Conservation (phyloP, 1,140 invertebrate genomes). For the Pogonomyrmex barbatus region DNA sequence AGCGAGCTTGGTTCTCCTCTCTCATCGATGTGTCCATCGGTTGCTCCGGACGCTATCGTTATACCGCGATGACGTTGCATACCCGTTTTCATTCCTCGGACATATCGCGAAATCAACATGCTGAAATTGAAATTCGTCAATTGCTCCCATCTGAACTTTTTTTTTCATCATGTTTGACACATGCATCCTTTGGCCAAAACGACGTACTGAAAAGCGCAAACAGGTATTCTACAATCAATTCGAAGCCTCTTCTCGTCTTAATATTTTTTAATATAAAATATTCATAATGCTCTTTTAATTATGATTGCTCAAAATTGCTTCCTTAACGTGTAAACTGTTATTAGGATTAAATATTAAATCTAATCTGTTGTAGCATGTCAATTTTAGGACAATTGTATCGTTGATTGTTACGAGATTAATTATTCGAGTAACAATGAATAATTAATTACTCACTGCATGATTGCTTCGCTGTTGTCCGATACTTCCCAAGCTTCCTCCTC, state of each 20-base stretch:
- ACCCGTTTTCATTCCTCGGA: neutral
- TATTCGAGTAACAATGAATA: neutral
- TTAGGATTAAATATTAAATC: too few species aligned
- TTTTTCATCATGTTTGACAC: slow-evolving; percentile 31
- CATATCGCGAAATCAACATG: slow-evolving; percentile 48
- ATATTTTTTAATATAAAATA: too few species aligned
- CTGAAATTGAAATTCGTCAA: slow-evolving; percentile 59
- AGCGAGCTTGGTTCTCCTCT: slow-evolving; percentile 68
- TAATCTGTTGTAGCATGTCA: too few species aligned
- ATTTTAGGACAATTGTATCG: too few species aligned
- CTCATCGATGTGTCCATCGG: slow-evolving; percentile 58
- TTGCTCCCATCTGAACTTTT: slow-evolving; percentile 51
- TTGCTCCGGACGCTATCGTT: slow-evolving; percentile 24
- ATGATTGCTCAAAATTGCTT: too few species aligned
- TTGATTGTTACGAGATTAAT: neutral
- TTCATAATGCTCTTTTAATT: too few species aligned
- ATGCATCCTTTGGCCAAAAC: slow-evolving; percentile 23
- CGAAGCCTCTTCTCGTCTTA: neutral
- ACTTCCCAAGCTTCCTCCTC: neutral
- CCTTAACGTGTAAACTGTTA: too few species aligned
- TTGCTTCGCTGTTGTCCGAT: neutral
- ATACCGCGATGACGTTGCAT: slow-evolving; percentile 31
- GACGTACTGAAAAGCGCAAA: slow-evolving; percentile 14
- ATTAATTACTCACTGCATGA: neutral
- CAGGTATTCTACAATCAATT: slow-evolving; percentile 26